A percentile compares a stretch with the other conserved stretches of the same genome.
Evolutionary conservation across 2,888 invertebrate genomes (phyloP).

Genomic region (Mystacides longicornis): DNA sequence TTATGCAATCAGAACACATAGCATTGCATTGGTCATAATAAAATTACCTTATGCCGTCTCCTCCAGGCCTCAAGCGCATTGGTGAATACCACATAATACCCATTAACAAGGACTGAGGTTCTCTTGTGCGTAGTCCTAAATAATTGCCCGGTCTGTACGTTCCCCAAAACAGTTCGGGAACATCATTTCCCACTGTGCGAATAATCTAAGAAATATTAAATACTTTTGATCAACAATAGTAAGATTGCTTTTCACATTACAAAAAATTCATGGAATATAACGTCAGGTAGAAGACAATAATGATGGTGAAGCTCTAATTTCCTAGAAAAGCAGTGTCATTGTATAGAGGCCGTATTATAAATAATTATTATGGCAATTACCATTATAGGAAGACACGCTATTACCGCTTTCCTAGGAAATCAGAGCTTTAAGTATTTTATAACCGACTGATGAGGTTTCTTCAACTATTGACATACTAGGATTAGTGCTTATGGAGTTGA

Average conservation of each 20-base stretch:
- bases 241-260: background rate
- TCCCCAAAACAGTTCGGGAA: slow-evolving; percentile 87
- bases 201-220: slow-evolving; percentile 53
- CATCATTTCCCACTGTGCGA: slow-evolving; percentile 56
- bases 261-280: background rate
- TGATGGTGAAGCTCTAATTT: no score
- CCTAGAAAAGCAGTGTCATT: no score
- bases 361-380: no score
- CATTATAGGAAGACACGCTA: no score
- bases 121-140: slow-evolving; percentile 86
- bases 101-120: slow-evolving; percentile 80
- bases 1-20: background rate
- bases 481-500: no score
- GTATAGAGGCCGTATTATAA: no score
- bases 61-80: slow-evolving; percentile 54
- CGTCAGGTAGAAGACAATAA: background rate
- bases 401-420: no score
- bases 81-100: slow-evolving; percentile 97
- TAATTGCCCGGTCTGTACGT: slow-evolving; percentile 83
- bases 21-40: background rate
- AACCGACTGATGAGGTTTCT: no score
- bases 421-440: no score
- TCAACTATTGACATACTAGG: no score
- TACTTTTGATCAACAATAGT: background rate
- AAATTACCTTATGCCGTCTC: slow-evolving; percentile 63